Evolutionary conservation across 1,140 invertebrate genomes (phyloP).

Genomic region (Bombus consobrinus): DNA sequence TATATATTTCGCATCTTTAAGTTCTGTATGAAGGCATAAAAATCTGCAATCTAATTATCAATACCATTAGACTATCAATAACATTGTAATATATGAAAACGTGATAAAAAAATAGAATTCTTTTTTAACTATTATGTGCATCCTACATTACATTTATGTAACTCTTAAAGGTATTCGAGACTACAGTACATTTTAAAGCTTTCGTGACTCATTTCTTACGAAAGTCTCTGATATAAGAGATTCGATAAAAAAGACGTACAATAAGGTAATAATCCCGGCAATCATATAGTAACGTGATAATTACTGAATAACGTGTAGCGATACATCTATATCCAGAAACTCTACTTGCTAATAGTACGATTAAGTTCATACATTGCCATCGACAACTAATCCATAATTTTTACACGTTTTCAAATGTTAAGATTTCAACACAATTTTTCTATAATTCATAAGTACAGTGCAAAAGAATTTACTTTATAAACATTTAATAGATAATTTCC

Average conservation of each 20-base stretch:
- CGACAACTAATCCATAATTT: background rate
- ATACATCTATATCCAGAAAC: background rate
- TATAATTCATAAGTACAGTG: conserved; percentile 11
- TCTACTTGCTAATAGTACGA: background rate
- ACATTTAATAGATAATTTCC: background rate
- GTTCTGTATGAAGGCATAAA: background rate
- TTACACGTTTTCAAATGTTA: background rate
- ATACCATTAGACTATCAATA: no score
- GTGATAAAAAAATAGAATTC: conserved; percentile 20
- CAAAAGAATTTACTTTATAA: background rate
- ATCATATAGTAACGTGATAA: background rate
- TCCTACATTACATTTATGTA: background rate
- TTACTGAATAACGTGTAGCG: background rate
- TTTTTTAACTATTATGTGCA: background rate
- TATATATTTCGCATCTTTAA: background rate
- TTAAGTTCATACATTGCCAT: background rate
- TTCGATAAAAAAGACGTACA: background rate
- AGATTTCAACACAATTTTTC: no score
- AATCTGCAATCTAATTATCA: background rate
- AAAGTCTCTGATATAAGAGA: background rate
- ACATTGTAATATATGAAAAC: background rate
- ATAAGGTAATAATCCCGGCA: conserved; percentile 19
- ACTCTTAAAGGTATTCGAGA: background rate
- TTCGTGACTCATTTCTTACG: background rate
- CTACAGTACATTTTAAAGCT: conserved; percentile 3